A percentile compares a stretch with the other conserved stretches of the same genome.
Conservation (phyloP, 2,797 vertebrate species). For the Neosilurus mollespiculum region DNA sequence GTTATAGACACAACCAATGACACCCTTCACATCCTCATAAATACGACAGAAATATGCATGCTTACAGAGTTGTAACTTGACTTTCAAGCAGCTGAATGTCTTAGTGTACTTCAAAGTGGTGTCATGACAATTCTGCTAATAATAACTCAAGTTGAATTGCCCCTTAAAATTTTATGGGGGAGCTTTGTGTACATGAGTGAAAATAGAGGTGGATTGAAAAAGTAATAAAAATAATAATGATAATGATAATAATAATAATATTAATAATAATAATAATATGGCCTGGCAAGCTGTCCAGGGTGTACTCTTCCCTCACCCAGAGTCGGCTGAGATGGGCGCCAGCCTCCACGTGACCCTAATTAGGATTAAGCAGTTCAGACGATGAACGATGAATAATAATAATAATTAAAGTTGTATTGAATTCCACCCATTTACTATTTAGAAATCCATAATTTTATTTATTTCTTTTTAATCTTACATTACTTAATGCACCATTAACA, state of each 20-base stretch:
- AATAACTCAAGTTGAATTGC: background rate
- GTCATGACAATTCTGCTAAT: background rate
- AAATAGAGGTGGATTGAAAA: background rate
- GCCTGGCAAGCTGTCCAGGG: no score
- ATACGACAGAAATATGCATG: no score
- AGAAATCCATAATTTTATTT: background rate
- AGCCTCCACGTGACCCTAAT: no score
- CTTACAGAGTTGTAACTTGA: background rate
- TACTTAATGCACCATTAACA: background rate
- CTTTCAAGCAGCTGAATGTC: background rate
- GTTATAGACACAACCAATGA: background rate
- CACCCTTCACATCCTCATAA: background rate
- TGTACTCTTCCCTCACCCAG: no score
- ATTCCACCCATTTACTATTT: background rate
- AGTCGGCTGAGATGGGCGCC: no score
- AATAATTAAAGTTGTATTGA: background rate
- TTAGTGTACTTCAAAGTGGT: background rate
- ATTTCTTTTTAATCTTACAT: background rate
- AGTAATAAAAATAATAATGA: background rate
- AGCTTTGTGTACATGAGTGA: background rate
- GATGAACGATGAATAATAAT: no score
- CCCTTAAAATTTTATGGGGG: no score
- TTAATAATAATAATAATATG: background rate
- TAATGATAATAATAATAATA: no score
- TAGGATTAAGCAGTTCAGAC: no score